Percentiles rank a stretch among this genome's conserved stretches.
These are phyloP conservation scores for Drosophila seclusa DNA, from an alignment of 2,888 invertebrate species.

Conservation along the genomic window DNA sequence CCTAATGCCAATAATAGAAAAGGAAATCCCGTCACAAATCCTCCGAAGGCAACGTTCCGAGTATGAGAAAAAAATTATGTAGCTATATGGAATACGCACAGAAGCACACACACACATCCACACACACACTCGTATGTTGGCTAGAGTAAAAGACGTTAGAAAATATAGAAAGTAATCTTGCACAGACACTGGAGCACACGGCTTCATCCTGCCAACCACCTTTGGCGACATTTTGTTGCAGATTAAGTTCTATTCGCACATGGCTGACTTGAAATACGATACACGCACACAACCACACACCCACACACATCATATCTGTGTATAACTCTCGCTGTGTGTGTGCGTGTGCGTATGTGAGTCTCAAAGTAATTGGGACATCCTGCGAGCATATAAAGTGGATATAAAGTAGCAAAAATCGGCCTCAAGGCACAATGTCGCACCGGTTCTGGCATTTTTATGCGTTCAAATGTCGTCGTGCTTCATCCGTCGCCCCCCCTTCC, in stretches of 20 bases:
- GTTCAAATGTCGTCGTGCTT: slow-evolving; percentile 77
- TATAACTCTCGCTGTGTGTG: slow-evolving; percentile 1
- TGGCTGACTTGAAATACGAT: slow-evolving; percentile 84
- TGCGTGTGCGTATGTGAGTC: slow-evolving; percentile 42
- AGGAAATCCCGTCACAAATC: slow-evolving; percentile 85
- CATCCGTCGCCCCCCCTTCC: slow-evolving; percentile 54
- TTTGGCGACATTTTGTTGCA: slow-evolving; percentile 84
- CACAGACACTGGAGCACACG: slow-evolving; percentile 55
- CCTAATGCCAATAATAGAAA: slow-evolving; percentile 86
- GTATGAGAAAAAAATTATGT: slow-evolving; percentile 76
- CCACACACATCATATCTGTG: slow-evolving; percentile 32
- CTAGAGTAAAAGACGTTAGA: slow-evolving; percentile 63
- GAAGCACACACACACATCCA: slow-evolving; percentile 21
- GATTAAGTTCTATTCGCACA: slow-evolving; percentile 85
- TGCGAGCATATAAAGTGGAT: slow-evolving; percentile 83
- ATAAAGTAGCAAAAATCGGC: slow-evolving; percentile 76
- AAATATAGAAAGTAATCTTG: slow-evolving; percentile 82
- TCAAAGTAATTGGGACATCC: slow-evolving; percentile 84
- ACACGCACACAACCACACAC: slow-evolving; percentile 49
- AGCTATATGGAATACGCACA: slow-evolving; percentile 43
- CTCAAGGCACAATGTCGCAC: slow-evolving; percentile 72
- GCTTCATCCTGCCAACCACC: slow-evolving; percentile 68
- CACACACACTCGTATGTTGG: slow-evolving; percentile 32
- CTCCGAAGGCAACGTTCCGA: slow-evolving; percentile 70
- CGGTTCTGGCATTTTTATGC: slow-evolving; percentile 78